Percentiles rank a stretch among this genome's conserved stretches.
Conservation (phyloP, 2,888 invertebrate species). For the Agonopterix arenella region DNA sequence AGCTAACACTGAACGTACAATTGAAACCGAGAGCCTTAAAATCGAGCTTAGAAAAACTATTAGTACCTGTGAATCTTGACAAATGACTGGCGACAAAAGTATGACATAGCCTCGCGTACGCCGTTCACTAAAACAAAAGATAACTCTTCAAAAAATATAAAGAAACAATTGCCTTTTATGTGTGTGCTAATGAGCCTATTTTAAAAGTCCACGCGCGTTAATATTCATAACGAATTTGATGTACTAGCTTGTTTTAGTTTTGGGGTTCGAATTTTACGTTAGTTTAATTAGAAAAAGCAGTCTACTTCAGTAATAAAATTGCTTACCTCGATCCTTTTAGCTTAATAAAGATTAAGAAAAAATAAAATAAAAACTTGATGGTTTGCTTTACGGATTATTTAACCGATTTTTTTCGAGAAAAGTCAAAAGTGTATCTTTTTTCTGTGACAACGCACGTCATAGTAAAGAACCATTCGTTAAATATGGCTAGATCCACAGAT, state of each 20-base stretch:
- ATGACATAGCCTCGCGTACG: conserved; percentile 50
- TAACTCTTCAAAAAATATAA: conserved; percentile 45
- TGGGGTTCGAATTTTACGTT: conserved; percentile 7
- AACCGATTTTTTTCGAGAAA: too few species aligned
- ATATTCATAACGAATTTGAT: conserved; percentile 31
- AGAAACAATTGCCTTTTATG: conserved; percentile 69
- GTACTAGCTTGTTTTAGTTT: conserved; percentile 11
- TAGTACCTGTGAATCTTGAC: conserved; percentile 43
- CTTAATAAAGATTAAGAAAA: too few species aligned
- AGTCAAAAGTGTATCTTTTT: too few species aligned
- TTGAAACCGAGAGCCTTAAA: conserved; percentile 46
- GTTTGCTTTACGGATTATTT: too few species aligned
- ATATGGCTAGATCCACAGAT: conserved; percentile 16
- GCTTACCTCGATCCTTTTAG: too few species aligned
- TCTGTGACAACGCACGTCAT: too few species aligned
- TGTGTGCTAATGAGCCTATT: conserved; percentile 47
- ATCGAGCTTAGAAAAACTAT: conserved; percentile 60
- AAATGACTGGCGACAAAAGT: conserved; percentile 44
- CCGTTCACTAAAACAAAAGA: conserved; percentile 50
- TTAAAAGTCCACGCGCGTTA: conserved; percentile 25
- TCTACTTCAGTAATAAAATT: not conserved
- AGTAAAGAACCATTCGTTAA: not conserved
- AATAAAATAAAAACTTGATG: too few species aligned
- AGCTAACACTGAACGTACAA: conserved; percentile 43
- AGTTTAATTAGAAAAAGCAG: conserved; percentile 1